Percentiles rank a stretch among this genome's conserved stretches.
Evolutionary conservation across 92 coral and sea anemone genomes (phyloP).

Genomic region (Siderastrea radians): DNA sequence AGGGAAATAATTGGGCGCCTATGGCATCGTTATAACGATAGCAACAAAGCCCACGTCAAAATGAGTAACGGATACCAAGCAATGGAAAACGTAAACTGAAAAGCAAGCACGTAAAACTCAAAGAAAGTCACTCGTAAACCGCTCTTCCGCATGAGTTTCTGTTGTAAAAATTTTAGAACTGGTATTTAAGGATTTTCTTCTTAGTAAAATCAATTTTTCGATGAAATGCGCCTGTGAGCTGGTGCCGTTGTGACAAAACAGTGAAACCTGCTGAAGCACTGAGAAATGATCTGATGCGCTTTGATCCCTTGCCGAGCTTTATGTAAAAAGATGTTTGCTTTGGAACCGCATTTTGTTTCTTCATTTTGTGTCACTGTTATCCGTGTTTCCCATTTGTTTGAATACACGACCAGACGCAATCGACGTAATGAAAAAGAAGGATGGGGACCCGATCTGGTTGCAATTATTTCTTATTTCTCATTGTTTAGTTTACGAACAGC

Average conservation of each 20-base stretch:
- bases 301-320: neutral
- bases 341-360: too few species aligned
- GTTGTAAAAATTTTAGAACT: neutral
- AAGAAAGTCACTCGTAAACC: too few species aligned
- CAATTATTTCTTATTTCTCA: neutral
- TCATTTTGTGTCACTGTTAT: neutral
- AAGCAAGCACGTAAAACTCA: too few species aligned
- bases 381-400: neutral
- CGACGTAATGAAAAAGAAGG: neutral
- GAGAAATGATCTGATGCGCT: constrained; percentile 9
- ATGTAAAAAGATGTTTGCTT: neutral
- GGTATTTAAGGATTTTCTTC: neutral
- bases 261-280: neutral
- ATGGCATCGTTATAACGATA: too few species aligned
- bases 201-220: neutral
- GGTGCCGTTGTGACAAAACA: neutral
- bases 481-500: neutral
- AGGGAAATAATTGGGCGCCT: too few species aligned
- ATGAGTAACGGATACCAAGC: too few species aligned
- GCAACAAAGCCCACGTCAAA: too few species aligned
- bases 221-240: neutral
- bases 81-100: too few species aligned
- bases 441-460: too few species aligned
- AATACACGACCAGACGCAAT: neutral
- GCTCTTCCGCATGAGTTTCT: neutral